phyloP scores from a whole-genome alignment of 2,888 invertebrate species.

The Apodemia mormo region DNA sequence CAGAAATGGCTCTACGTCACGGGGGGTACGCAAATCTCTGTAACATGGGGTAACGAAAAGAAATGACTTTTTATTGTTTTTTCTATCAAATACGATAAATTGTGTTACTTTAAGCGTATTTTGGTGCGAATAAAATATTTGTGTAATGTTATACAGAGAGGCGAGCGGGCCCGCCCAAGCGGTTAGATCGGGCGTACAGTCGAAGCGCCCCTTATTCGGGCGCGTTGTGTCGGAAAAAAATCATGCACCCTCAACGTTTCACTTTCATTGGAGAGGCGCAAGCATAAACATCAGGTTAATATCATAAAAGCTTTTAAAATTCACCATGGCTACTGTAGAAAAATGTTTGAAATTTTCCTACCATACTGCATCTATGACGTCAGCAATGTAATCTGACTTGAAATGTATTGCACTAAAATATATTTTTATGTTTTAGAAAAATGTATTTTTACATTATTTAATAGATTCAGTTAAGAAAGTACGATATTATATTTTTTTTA shows the following conservation, averaged over 20 bases:
- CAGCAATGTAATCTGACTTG: slow-evolving; percentile 40
- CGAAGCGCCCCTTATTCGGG: slow-evolving; percentile 56
- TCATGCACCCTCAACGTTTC: slow-evolving; percentile 52
- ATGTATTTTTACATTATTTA: background rate
- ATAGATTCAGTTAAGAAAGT: background rate
- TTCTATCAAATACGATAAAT: background rate
- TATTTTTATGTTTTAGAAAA: background rate
- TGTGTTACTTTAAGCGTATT: background rate
- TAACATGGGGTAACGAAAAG: background rate
- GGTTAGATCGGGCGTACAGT: slow-evolving; percentile 48
- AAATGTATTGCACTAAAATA: background rate
- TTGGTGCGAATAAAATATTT: background rate
- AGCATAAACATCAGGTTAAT: slow-evolving; percentile 48
- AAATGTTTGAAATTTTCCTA: slow-evolving; percentile 74
- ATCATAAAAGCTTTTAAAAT: slow-evolving; percentile 46
- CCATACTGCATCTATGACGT: slow-evolving; percentile 52
- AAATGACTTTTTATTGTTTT: slow-evolving; percentile 13
- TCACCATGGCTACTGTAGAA: slow-evolving; percentile 51
- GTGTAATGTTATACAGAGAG: background rate
- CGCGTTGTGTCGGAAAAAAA: slow-evolving; percentile 54
- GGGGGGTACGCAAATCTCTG: slow-evolving; percentile 4
- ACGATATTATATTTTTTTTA: background rate
- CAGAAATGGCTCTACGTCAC: background rate
- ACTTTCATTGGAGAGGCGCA: slow-evolving; percentile 62
- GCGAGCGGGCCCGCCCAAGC: slow-evolving; percentile 57